phyloP scores from a whole-genome alignment of 2,797 vertebrate genomes.

The Brotula barbata region DNA sequence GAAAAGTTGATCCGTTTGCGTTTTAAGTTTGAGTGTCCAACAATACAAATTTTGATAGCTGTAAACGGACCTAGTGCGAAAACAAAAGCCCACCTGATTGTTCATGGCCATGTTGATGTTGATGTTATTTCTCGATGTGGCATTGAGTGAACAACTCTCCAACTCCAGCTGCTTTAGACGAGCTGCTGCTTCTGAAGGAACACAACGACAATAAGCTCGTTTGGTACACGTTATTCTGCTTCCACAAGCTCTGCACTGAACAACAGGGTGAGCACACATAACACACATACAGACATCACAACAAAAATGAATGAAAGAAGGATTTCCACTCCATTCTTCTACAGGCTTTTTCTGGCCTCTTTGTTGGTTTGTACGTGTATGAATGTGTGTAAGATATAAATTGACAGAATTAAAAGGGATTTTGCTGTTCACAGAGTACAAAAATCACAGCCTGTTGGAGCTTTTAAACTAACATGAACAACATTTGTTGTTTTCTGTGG shows the following conservation, averaged over 20 bases:
- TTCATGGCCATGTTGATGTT: conserved; percentile 87
- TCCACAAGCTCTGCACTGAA: not conserved
- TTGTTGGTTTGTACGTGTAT: no score
- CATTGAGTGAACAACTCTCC: conserved; percentile 60
- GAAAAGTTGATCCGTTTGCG: no score
- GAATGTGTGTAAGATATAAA: no score
- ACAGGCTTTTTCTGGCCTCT: no score
- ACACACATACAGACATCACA: not conserved
- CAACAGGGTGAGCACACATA: not conserved
- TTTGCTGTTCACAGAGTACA: no score
- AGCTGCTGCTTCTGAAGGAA: conserved; percentile 75
- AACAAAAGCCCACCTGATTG: conserved; percentile 80
- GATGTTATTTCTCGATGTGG: conserved; percentile 69
- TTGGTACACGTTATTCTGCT: no score
- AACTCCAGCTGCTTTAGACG: conserved; percentile 87
- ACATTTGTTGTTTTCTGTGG: not conserved
- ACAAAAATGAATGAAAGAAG: not conserved
- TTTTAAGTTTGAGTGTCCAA: not conserved
- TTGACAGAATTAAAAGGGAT: no score
- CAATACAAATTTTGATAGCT: no score
- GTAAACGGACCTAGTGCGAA: no score
- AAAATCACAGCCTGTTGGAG: not conserved
- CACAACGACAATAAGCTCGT: not conserved
- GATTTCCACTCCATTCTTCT: not conserved
- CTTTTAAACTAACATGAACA: no score